A percentile compares a stretch with the other conserved stretches of the same genome.
Evolutionary conservation across 2,113 vertebrate genomes (phyloP).

Genomic region (Rhombomys opimus): DNA sequence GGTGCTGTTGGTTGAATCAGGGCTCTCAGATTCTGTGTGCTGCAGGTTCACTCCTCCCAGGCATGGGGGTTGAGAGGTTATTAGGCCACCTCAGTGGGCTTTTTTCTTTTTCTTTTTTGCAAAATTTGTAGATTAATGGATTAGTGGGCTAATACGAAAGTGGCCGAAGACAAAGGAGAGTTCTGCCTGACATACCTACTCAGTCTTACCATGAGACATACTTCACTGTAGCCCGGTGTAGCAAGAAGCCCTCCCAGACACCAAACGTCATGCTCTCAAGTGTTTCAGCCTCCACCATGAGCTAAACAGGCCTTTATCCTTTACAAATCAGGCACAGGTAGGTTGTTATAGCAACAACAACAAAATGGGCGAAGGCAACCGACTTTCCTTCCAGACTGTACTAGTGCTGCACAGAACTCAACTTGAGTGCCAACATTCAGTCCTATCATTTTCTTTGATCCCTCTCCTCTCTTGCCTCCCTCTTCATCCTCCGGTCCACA

Average conservation of each 20-base stretch:
- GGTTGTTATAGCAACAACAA: conserved; percentile 46
- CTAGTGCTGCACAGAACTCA: not conserved
- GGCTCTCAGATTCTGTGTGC: not conserved
- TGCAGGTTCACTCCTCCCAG: not conserved
- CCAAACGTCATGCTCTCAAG: not conserved
- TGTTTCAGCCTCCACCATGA: not conserved
- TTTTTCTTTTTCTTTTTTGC: too few species aligned
- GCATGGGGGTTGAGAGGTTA: not conserved
- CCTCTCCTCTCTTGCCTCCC: not conserved
- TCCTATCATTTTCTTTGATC: not conserved
- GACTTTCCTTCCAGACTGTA: not conserved
- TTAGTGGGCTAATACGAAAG: not conserved
- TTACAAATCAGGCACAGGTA: not conserved
- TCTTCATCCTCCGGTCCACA: not conserved
- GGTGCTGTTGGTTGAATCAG: not conserved
- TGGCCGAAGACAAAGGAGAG: not conserved
- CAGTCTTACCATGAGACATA: not conserved
- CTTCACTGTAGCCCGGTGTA: not conserved
- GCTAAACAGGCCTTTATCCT: not conserved
- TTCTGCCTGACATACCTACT: not conserved
- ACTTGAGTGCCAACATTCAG: not conserved
- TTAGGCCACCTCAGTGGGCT: not conserved
- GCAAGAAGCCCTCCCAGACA: not conserved
- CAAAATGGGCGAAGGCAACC: not conserved
- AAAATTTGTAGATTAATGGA: too few species aligned